These are phyloP conservation scores for Mystacides longicornis DNA, from an alignment of 2,888 invertebrate species.

Conservation along the genomic window DNA sequence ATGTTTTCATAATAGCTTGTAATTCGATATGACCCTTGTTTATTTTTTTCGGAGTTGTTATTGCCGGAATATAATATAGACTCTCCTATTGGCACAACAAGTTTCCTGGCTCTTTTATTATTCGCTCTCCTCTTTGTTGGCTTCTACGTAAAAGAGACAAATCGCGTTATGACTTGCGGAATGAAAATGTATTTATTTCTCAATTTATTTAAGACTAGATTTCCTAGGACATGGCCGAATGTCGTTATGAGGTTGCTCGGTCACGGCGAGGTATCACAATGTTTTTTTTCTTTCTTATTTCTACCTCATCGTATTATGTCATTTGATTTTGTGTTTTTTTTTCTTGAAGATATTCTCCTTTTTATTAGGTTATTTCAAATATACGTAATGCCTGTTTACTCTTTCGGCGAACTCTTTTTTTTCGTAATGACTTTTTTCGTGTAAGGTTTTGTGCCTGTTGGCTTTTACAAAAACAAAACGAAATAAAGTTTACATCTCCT, in stretches of 20 bases:
- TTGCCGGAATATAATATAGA: not conserved
- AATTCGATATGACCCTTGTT: not conserved
- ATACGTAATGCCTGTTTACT: not conserved
- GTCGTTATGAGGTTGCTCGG: not conserved
- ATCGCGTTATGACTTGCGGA: not conserved
- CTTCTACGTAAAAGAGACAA: not conserved
- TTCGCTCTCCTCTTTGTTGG: not conserved
- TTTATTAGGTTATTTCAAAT: not conserved
- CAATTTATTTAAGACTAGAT: conserved; percentile 2
- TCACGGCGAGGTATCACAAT: not conserved
- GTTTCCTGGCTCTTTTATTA: not conserved
- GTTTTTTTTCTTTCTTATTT: not conserved
- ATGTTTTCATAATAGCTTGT: not conserved
- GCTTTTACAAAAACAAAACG: not conserved
- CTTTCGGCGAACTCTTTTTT: not conserved
- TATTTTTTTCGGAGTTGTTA: not conserved
- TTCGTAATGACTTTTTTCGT: not conserved
- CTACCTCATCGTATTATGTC: not conserved
- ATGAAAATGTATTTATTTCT: not conserved
- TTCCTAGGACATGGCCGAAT: not conserved
- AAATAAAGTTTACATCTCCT: no score
- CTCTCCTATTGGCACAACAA: not conserved
- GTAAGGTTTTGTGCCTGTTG: not conserved
- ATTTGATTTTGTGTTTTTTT: not conserved
- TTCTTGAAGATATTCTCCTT: not conserved